Base-by-base conservation (phyloP, 2,888 invertebrate genomes). In the Tolmerus cingulatus region DNA sequence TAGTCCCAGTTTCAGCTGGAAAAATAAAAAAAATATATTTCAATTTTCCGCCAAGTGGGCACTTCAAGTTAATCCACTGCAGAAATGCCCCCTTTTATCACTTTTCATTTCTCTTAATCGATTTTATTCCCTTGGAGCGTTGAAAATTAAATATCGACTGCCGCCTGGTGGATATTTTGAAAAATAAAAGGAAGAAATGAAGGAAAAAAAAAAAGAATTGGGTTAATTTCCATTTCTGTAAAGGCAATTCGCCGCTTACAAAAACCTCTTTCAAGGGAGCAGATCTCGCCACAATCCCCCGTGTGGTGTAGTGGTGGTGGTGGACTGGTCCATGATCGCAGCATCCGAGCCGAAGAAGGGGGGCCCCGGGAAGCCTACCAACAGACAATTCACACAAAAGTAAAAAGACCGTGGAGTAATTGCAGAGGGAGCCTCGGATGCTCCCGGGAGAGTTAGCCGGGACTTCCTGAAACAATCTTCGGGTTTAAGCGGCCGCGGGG, bases 141-240 rank as follows among this genome's bases (percentile, higher is more conserved):
- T 43, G 14, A 78, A 43, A 43, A 40, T 78, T 78, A 78, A 78
- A 78, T 78, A 78, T 78, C 78, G 78, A 78, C 12, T 43, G 40
- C 23, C 14, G 40, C 37, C 19, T 12, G 43, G 43, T 16, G 40
- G 19, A 78, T 46, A 40, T 78, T 78, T 5, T 19, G 19, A 40
- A 40, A 34, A 40, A 40, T 40, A 40, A 40, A 40, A 9, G 37
- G 9, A 9, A 12, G 12, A 40, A 40, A 40, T 40, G 12, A n/a
- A n/a, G n/a, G 27, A 23, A 46, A n/a, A n/a, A 55, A 66, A 23
- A 78, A 78, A 5, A 4, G 4, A 78, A 40, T 3, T 19, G 78
- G 46, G 46, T 78, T 78, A 78, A 78, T 78, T 78, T 78, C 40
- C 40, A 78, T 78, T 78, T 23, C 78, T 78, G 37, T 19, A n/a